A percentile compares a stretch with the other conserved stretches of the same genome.
Conservation (phyloP, 2,888 invertebrate genomes). For the Yponomeuta malinellus region DNA sequence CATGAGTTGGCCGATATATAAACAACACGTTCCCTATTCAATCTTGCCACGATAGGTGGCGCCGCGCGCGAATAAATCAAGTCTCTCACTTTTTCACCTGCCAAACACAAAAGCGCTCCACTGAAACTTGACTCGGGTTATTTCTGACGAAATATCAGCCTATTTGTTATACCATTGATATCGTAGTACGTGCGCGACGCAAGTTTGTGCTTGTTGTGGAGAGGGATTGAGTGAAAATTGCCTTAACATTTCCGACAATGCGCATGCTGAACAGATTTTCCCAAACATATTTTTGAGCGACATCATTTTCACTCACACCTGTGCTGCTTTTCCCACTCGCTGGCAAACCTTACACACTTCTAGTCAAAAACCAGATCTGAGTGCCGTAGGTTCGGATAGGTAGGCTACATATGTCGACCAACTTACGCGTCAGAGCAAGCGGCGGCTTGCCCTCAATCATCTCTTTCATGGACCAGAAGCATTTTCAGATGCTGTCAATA, state of each 20-base stretch:
- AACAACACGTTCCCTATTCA: conserved; percentile 72
- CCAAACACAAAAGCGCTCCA: conserved; percentile 74
- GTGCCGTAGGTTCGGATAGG: background rate
- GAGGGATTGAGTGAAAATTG: conserved; percentile 72
- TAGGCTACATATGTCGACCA: no score
- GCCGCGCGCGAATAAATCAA: conserved; percentile 71
- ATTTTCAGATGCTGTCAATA: no score
- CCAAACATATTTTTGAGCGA: conserved; percentile 10
- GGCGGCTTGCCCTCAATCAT: no score
- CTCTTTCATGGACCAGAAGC: no score
- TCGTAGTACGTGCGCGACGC: conserved; percentile 65
- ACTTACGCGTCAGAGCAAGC: no score
- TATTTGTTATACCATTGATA: conserved; percentile 76
- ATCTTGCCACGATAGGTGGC: conserved; percentile 71
- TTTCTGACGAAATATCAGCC: conserved; percentile 75
- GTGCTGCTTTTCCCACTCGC: no score
- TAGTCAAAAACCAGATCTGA: no score
- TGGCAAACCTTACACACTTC: background rate
- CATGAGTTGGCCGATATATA: conserved; percentile 64
- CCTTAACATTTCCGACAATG: conserved; percentile 54
- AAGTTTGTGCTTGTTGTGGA: conserved; percentile 72
- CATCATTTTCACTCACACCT: background rate
- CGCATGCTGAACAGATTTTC: conserved; percentile 50
- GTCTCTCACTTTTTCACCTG: conserved; percentile 74
- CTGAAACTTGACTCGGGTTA: conserved; percentile 75